A percentile compares a stretch with the other conserved stretches of the same genome.
Evolutionary conservation across 1,140 invertebrate species (phyloP).

Genomic region (Dolichoris vasculosae): DNA sequence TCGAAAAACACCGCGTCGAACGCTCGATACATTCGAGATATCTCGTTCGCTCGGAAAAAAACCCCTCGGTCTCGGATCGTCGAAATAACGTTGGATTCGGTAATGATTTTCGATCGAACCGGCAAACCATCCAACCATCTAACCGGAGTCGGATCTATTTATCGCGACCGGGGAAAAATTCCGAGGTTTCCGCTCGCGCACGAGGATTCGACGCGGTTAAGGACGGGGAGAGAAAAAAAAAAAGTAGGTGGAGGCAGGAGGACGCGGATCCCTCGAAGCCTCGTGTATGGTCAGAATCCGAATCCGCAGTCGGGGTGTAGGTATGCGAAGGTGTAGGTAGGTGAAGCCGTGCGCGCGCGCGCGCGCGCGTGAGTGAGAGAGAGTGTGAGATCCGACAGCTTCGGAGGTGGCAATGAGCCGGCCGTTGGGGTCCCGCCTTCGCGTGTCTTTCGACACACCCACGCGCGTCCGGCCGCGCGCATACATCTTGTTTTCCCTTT

Average conservation of each 20-base stretch:
- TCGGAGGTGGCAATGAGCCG: conserved; percentile 55
- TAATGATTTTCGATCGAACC: too few species aligned
- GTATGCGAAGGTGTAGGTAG: neutral
- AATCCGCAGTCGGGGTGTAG: neutral
- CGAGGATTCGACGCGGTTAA: neutral
- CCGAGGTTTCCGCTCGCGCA: neutral
- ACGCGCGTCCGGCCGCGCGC: conserved; percentile 26
- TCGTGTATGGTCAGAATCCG: conserved; percentile 18
- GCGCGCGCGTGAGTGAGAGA: neutral
- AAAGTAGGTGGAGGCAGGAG: conserved; percentile 21
- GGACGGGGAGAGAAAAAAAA: neutral
- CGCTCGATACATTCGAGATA: neutral
- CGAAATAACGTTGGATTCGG: too few species aligned
- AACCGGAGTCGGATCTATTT: too few species aligned
- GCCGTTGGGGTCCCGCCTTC: conserved; percentile 44
- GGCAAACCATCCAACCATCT: too few species aligned
- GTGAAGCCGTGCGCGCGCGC: neutral
- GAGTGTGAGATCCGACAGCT: conserved; percentile 47
- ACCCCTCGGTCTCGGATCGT: neutral
- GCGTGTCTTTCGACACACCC: conserved; percentile 47
- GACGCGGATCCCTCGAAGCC: neutral
- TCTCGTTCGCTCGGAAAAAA: neutral
- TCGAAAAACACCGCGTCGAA: neutral
- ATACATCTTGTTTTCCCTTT: conserved; percentile 44
- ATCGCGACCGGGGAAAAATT: too few species aligned